A percentile compares a stretch with the other conserved stretches of the same genome.
phyloP scores from a whole-genome alignment of 2,797 vertebrate genomes.

The Nyctalus aviator region DNA sequence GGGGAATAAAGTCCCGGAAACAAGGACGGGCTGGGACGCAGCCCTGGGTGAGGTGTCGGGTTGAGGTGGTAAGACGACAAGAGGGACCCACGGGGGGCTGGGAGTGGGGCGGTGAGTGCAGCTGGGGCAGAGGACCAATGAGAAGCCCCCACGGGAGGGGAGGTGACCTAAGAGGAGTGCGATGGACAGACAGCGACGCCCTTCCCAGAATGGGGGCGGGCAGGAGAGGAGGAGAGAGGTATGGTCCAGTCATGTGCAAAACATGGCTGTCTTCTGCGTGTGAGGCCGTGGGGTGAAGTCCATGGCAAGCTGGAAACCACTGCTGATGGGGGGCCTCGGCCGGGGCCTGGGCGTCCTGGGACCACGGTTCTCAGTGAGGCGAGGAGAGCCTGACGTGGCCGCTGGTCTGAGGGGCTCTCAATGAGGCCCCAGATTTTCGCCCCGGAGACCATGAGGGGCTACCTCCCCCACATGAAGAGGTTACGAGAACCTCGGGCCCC shows the following conservation, averaged over 20 bases:
- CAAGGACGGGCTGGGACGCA: too few relatives aligned
- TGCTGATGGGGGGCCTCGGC: too few relatives aligned
- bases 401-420: background rate
- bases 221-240: background rate
- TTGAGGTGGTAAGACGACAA: background rate
- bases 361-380: background rate
- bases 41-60: background rate
- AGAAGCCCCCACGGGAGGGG: background rate
- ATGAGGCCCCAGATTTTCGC: background rate
- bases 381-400: background rate
- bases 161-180: background rate
- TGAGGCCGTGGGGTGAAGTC: rapidly evolving
- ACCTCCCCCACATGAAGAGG: background rate
- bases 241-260: background rate
- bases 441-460: background rate
- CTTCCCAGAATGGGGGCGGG: background rate
- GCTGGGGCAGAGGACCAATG: background rate
- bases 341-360: background rate
- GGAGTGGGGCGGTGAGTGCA: background rate
- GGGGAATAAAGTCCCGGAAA: background rate
- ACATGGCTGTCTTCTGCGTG: rapidly evolving
- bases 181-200: background rate
- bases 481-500: background rate
- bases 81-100: background rate
- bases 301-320: background rate